Base-by-base conservation (phyloP, 2,888 invertebrate species). In the Ophion ellenae region DNA sequence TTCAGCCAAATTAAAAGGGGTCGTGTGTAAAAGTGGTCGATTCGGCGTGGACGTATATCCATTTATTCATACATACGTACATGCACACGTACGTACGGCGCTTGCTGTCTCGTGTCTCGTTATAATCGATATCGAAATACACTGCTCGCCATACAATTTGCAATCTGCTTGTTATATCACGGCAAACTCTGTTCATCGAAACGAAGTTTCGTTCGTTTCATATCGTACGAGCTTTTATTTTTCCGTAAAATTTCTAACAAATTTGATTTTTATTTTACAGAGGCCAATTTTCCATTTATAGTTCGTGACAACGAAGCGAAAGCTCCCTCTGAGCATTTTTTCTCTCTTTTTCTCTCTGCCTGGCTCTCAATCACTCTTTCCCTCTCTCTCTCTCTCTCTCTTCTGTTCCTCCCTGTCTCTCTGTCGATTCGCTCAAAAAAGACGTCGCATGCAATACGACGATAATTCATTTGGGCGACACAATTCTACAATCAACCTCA, bases 71-170 rank as follows among this genome's bases (percentile, higher is more conserved):
- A 61, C 47, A 45, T 63, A 63, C 7, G 40, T 40, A 5, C 17
- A 17, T 69, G 28, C 53, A 66, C 57, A 70, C 47, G 11, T 59
- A 81, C 20, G 24, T 71, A 59, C 32, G 24, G 77, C 69, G 71
- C 63, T 73, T 63, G 32, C 64, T 74, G 69, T 78, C 78, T 81
- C 81, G 66, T 61, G 20, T 64, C 74, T 74, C 67, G 69, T 75
- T 73, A 78, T 81, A 74, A 81, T 81, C 81, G 78, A 81, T 85
- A 81, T 81, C 69, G 77, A 74, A 81, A 85, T 67, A 73, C 61
- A 66, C n/a, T 14, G 45, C 47, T 53, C 36, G 59, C 64, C 47
- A 53, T 66, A 32, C 59, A 57, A 67, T 40, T 32, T 73, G 57
- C 81, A 67, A 84, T 84, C 61, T 57, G 66, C 45, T 76, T 71